phyloP scores from a whole-genome alignment of 2,113 vertebrate species.

The Xiphophorus hellerii region DNA sequence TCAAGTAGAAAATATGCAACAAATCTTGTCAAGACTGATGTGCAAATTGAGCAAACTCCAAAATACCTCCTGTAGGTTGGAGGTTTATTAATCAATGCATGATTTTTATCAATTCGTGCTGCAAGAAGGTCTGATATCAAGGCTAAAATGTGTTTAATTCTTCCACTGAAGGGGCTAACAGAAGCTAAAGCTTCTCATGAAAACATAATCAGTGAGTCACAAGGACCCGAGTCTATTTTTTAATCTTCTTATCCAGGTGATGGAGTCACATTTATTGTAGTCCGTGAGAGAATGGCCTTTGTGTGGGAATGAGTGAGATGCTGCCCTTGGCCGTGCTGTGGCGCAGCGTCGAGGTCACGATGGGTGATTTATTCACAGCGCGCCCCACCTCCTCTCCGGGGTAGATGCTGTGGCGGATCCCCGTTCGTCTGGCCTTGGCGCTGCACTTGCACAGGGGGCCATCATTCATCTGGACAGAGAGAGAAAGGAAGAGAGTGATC shows the following conservation, averaged over 20 bases:
- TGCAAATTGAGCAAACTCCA: conserved; percentile 2
- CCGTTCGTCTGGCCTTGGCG: conserved; percentile 93
- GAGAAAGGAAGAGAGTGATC: neutral
- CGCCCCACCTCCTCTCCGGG: conserved; percentile 93
- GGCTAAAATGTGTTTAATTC: rapidly evolving
- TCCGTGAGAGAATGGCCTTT: conserved; percentile 4
- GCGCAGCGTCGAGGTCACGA: conserved; percentile 61
- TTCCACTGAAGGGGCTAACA: neutral
- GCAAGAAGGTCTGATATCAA: neutral
- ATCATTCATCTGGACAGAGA: conserved; percentile 92
- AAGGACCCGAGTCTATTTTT: conserved; percentile 4
- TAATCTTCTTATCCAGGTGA: conserved; percentile 6
- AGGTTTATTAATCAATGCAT: neutral
- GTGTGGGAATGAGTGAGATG: conserved; percentile 24
- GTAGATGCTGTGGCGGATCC: conserved; percentile 98
- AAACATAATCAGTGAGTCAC: conserved; percentile 18
- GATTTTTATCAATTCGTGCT: neutral
- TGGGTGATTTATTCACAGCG: conserved; percentile 65
- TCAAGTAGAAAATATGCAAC: neutral
- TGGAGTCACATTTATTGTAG: conserved; percentile 18
- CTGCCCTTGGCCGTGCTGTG: conserved; percentile 40
- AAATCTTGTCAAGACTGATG: neutral
- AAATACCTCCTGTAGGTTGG: neutral
- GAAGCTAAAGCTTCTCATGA: conserved; percentile 17
- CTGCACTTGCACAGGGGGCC: conserved; percentile 98